A percentile compares a stretch with the other conserved stretches of the same genome.
These are phyloP conservation scores for Mobula hypostoma DNA, from an alignment of 2,113 vertebrate genomes.

Conservation along the genomic window DNA sequence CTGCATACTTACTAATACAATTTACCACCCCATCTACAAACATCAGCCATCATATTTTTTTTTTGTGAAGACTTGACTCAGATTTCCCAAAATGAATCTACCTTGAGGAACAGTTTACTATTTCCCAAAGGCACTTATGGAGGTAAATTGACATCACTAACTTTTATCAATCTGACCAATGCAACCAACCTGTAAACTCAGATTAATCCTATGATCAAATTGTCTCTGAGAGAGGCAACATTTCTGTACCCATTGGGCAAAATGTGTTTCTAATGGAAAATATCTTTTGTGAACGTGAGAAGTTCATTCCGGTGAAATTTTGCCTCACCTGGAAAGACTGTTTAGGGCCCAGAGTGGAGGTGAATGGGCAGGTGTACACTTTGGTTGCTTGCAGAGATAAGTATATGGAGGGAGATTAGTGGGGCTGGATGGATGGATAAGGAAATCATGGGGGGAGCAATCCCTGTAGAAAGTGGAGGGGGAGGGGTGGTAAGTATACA, in stretches of 20 bases:
- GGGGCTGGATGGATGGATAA: too few relatives aligned
- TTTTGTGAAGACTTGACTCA: not conserved
- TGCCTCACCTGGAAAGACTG: too few relatives aligned
- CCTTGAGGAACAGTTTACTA: not conserved
- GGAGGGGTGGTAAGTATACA: too few relatives aligned
- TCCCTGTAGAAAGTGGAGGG: too few relatives aligned
- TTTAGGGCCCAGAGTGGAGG: too few relatives aligned
- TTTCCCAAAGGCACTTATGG: not conserved
- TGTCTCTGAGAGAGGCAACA: not conserved
- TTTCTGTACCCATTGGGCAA: not conserved
- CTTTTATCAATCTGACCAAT: not conserved
- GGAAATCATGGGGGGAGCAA: too few relatives aligned
- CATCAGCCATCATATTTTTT: not conserved
- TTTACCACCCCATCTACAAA: not conserved
- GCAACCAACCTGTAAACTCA: not conserved
- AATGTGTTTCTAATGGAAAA: not conserved
- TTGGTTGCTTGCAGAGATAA: too few relatives aligned
- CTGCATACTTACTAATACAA: too few relatives aligned
- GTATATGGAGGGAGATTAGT: too few relatives aligned
- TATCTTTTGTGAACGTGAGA: not conserved
- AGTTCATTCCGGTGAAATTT: too few relatives aligned
- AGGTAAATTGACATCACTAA: not conserved
- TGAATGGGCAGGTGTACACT: too few relatives aligned
- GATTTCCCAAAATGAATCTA: not conserved
- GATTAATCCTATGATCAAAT: not conserved